Percentiles rank a stretch among this genome's conserved stretches.
Evolutionary conservation across 2,888 invertebrate genomes (phyloP).

Genomic region (Drosophila lutescens): DNA sequence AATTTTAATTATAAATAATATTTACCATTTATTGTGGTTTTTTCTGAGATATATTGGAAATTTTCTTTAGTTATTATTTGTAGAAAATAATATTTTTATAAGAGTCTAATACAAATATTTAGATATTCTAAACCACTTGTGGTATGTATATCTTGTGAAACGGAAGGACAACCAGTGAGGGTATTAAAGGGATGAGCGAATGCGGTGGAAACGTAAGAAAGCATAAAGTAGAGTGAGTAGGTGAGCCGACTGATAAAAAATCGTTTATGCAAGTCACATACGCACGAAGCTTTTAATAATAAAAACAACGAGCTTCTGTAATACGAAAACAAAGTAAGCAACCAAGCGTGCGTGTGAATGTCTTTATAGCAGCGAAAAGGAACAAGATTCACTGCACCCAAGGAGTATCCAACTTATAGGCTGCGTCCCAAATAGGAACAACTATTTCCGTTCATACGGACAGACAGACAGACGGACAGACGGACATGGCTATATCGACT

Average conservation of each 20-base stretch:
- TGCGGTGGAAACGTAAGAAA: neutral
- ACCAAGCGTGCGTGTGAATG: slow-evolving; percentile 68
- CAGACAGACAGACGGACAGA: no score
- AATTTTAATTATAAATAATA: no score
- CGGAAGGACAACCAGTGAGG: neutral
- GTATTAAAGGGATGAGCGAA: neutral
- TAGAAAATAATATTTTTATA: no score
- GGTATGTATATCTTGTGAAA: neutral
- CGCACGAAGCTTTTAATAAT: slow-evolving; percentile 77
- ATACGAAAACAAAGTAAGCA: slow-evolving; percentile 66
- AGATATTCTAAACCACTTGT: no score
- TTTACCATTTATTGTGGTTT: no score
- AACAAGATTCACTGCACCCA: neutral
- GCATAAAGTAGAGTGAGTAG: slow-evolving; percentile 17
- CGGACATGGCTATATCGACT: no score
- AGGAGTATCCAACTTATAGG: slow-evolving; percentile 1
- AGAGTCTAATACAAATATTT: neutral
- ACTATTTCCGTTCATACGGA: no score
- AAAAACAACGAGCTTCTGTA: slow-evolving; percentile 72
- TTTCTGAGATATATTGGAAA: no score
- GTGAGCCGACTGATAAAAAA: slow-evolving; percentile 59
- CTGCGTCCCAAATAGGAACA: neutral
- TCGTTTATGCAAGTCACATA: slow-evolving; percentile 78
- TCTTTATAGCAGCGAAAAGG: slow-evolving; percentile 46
- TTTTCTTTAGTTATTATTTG: no score